phyloP scores from a whole-genome alignment of 2,113 vertebrate genomes.

The Rana temporaria region DNA sequence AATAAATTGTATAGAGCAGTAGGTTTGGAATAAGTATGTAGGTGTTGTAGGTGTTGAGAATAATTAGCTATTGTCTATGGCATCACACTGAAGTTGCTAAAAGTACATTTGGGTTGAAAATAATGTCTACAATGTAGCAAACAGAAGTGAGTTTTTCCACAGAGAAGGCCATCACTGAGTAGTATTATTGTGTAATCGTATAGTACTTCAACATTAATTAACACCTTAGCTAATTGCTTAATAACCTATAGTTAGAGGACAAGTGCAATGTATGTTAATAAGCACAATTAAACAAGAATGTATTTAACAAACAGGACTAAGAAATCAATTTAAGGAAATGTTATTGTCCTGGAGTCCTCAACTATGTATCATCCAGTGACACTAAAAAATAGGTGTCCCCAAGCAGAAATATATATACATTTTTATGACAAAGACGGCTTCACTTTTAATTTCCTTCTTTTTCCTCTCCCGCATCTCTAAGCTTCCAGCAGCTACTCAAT shows the following conservation, averaged over 20 bases:
- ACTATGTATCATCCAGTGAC: not conserved
- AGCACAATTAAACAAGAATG: not conserved
- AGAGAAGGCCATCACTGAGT: not conserved
- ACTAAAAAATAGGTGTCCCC: not conserved
- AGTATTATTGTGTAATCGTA: slow-evolving; percentile 2
- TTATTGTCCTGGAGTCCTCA: not conserved
- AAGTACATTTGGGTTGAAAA: not conserved
- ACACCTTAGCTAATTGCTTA: not conserved
- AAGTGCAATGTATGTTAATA: not conserved
- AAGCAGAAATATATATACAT: not conserved
- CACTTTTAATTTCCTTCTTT: slow-evolving; percentile 3
- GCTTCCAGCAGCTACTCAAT: slow-evolving; percentile 38
- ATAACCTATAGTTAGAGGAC: not conserved
- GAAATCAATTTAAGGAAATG: not conserved
- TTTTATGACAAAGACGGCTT: slow-evolving; percentile 7
- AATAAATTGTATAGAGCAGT: not conserved
- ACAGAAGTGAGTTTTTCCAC: not conserved
- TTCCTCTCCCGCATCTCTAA: not conserved
- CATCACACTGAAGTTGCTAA: not conserved
- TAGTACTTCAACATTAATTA: not conserved
- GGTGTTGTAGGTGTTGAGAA: not conserved
- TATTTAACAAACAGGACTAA: not conserved
- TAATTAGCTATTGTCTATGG: not conserved
- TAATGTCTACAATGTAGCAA: not conserved
- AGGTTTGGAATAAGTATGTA: not conserved